Percentiles rank a stretch among this genome's conserved stretches.
Evolutionary conservation across 2,113 vertebrate species (phyloP).

Genomic region (Lonchura striata): DNA sequence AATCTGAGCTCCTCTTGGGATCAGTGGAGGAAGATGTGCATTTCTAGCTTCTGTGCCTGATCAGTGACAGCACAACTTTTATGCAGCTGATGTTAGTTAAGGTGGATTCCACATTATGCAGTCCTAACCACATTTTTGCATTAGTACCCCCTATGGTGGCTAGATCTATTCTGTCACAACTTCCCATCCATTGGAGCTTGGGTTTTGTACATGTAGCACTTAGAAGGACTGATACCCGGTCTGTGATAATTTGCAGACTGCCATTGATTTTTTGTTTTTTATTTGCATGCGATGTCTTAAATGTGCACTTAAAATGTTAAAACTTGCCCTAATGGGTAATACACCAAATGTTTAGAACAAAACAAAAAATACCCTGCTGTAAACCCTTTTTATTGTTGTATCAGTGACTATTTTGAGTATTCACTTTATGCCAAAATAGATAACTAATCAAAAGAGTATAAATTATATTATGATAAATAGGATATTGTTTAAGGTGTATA

Average conservation of each 20-base stretch:
- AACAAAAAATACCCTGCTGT: rapidly evolving
- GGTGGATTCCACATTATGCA: neutral
- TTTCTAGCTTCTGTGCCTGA: neutral
- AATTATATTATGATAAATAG: neutral
- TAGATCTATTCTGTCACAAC: neutral
- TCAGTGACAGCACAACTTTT: neutral
- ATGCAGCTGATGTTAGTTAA: neutral
- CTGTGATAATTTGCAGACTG: neutral
- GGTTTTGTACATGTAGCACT: neutral
- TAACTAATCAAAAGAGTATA: neutral
- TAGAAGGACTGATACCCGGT: neutral
- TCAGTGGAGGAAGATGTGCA: neutral
- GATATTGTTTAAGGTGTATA: neutral
- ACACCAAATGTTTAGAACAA: neutral
- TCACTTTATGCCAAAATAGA: neutral
- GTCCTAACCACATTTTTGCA: neutral
- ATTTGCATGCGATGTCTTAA: neutral
- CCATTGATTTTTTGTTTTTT: neutral
- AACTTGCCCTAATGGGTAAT: neutral
- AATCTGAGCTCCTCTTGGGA: neutral
- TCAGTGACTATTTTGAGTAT: neutral
- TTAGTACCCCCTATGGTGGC: neutral
- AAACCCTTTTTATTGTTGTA: neutral
- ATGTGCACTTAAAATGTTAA: neutral
- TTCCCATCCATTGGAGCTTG: neutral